Conservation (phyloP, 2,113 vertebrate genomes). For the Siphamia tubifer region DNA sequence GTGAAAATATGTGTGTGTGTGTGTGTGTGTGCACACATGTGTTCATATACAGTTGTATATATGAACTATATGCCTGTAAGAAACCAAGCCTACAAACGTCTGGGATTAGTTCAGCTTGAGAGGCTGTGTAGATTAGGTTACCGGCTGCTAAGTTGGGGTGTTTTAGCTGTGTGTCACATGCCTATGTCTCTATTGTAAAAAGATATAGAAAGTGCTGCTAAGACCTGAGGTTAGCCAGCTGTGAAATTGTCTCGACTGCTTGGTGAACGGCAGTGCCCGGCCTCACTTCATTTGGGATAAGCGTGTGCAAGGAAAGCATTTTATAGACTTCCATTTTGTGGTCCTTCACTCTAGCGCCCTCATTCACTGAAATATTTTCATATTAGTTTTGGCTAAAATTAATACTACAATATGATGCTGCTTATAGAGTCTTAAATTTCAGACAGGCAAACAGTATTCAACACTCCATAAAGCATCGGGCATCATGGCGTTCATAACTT, state of each 20-base stretch:
- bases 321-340: constrained; percentile 53
- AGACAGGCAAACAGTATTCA: constrained; percentile 40
- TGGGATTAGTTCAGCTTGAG: constrained; percentile 64
- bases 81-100: constrained; percentile 32
- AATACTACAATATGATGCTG: constrained; percentile 34
- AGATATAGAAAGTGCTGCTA: constrained; percentile 62
- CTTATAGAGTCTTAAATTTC: constrained; percentile 48
- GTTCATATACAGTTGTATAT: background rate
- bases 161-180: constrained; percentile 58
- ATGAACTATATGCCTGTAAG: constrained; percentile 7
- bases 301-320: constrained; percentile 56
- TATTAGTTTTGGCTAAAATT: constrained; percentile 64
- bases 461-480: constrained; percentile 55
- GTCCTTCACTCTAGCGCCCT: constrained; percentile 8
- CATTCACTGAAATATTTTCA: constrained; percentile 51
- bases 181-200: constrained; percentile 59
- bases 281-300: constrained; percentile 59
- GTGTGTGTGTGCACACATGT: background rate
- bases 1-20: background rate
- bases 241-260: constrained; percentile 74
- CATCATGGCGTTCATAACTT: constrained; percentile 21
- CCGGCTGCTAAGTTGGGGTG: constrained; percentile 47
- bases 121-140: constrained; percentile 60
- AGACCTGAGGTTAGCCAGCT: constrained; percentile 72
- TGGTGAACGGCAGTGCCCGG: constrained; percentile 45